Percentiles rank a stretch among this genome's conserved stretches.
phyloP scores from a whole-genome alignment of 2,113 vertebrate species.

The Heterocephalus glaber region DNA sequence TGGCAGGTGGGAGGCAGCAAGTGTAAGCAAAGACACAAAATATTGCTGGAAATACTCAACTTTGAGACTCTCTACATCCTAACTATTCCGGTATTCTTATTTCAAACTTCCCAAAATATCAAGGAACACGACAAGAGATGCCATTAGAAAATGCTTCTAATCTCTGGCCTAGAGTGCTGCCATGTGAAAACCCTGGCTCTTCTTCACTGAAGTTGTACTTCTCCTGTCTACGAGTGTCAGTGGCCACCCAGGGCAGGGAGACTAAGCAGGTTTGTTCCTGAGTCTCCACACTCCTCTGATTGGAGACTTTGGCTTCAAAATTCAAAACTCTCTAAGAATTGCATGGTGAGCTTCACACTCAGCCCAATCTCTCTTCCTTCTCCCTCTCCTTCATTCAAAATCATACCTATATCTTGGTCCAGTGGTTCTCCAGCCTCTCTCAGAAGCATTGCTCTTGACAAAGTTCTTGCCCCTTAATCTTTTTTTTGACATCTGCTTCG shows the following conservation, averaged over 20 bases:
- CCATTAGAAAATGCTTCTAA: not conserved
- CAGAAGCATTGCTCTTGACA: not conserved
- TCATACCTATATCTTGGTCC: not conserved
- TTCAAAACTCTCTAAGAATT: not conserved
- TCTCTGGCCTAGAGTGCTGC: not conserved
- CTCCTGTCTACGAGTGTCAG: rapidly evolving
- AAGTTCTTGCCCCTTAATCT: not conserved
- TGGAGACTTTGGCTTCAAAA: not conserved
- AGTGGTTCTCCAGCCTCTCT: not conserved
- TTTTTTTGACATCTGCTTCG: not conserved
- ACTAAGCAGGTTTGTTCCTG: not conserved
- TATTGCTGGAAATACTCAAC: not conserved
- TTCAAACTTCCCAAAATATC: not conserved
- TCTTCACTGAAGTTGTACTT: not conserved
- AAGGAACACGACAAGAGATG: not conserved
- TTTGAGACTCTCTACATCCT: not conserved
- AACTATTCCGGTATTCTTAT: not conserved
- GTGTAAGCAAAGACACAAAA: rapidly evolving
- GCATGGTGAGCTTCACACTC: not conserved
- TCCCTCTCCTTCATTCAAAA: not conserved
- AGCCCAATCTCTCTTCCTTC: not conserved
- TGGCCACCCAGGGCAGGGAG: no score
- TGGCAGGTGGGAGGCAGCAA: rapidly evolving
- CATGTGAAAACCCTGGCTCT: not conserved
- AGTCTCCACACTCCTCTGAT: not conserved